These are phyloP conservation scores for Bombycilla garrulus DNA, from an alignment of 2,113 vertebrate species.

Conservation along the genomic window DNA sequence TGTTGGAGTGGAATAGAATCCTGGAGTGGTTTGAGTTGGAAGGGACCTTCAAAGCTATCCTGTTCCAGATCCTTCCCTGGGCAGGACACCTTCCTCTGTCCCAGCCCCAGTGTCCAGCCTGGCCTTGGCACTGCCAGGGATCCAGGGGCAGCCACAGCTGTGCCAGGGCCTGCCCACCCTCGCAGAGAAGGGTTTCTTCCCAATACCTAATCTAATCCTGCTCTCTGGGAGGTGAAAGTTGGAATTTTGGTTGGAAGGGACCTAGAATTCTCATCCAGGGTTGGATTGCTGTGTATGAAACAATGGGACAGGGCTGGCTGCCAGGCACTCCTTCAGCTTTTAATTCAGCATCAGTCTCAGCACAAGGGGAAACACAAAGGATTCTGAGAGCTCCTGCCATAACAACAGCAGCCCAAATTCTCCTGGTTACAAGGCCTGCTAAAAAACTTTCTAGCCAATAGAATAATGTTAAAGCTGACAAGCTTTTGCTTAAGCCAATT, in stretches of 20 bases:
- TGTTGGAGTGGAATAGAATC: rapidly evolving
- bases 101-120: not conserved
- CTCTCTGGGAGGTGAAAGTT: not conserved
- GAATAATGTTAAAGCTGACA: too few relatives aligned
- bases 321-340: too few relatives aligned
- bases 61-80: rapidly evolving
- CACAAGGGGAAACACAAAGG: too few relatives aligned
- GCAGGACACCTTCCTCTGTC: not conserved
- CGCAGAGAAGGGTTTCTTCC: rapidly evolving
- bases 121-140: not conserved
- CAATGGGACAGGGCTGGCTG: too few relatives aligned
- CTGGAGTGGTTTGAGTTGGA: not conserved
- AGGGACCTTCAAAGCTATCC: not conserved
- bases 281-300: too few relatives aligned
- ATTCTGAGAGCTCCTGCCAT: too few relatives aligned
- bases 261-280: rapidly evolving
- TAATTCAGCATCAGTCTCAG: too few relatives aligned
- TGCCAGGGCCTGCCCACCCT: not conserved
- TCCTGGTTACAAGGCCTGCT: too few relatives aligned
- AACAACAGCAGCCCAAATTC: too few relatives aligned
- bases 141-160: not conserved
- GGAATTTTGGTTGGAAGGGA: not conserved
- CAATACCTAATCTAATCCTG: rapidly evolving
- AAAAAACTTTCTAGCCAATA: too few relatives aligned
- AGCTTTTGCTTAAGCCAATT: too few relatives aligned